phyloP scores from a whole-genome alignment of 2,113 vertebrate species.

The Panurus biarmicus region DNA sequence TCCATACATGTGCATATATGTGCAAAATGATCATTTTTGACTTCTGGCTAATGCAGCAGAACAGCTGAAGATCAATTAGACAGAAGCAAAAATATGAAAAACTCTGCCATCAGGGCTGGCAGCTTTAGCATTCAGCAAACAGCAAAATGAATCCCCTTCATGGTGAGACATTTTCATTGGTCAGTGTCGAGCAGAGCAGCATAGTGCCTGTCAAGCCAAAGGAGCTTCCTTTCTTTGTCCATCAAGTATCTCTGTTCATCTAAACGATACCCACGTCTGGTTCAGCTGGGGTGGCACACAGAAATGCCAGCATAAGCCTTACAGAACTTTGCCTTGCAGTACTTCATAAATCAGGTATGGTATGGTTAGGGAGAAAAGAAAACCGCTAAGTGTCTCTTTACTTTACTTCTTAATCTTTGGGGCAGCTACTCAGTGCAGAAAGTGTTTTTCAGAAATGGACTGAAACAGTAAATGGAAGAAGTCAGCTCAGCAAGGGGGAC shows the following conservation, averaged over 20 bases:
- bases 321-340: not conserved
- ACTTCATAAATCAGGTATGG: not conserved
- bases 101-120: not conserved
- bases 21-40: not conserved
- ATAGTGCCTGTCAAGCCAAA: not conserved
- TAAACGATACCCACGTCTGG: not conserved
- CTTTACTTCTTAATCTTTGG: not conserved
- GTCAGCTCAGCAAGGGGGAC: not conserved
- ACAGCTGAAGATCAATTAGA: not conserved
- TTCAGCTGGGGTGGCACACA: not conserved
- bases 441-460: not conserved
- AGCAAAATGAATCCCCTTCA: not conserved
- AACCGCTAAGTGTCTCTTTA: not conserved
- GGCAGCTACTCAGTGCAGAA: not conserved
- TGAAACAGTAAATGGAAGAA: not conserved
- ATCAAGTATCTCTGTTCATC: not conserved
- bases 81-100: not conserved
- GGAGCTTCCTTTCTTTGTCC: not conserved
- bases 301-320: not conserved
- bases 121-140: not conserved
- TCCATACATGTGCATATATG: not conserved
- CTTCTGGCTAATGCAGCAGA: not conserved
- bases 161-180: not conserved
- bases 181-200: not conserved
- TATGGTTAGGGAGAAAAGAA: not conserved